Conservation (phyloP, 2,888 invertebrate genomes). For the Caenorhabditis macrosperma region DNA sequence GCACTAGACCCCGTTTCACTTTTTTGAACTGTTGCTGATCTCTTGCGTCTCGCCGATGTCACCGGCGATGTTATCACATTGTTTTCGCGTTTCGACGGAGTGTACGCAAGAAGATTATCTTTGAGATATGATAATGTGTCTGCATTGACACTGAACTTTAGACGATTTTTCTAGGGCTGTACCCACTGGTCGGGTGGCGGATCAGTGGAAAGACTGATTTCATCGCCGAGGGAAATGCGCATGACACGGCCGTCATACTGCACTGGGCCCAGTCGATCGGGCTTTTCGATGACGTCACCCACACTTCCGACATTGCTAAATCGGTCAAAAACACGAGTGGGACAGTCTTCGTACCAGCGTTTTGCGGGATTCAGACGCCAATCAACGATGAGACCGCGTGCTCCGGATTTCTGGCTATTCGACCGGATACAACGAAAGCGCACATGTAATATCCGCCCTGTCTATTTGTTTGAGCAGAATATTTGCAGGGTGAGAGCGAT, state of each 20-base stretch:
- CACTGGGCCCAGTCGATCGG: conserved; percentile 85
- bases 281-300: conserved; percentile 64
- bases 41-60: background rate
- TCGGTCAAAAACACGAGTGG: conserved; percentile 62
- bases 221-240: conserved; percentile 90
- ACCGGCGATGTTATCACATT: conserved; percentile 18
- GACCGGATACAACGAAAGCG: conserved; percentile 86
- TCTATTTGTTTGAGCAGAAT: conserved; percentile 5
- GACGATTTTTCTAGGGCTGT: conserved; percentile 84
- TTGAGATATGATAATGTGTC: conserved; percentile 28
- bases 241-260: conserved; percentile 91
- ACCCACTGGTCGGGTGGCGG: conserved; percentile 93
- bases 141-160: conserved; percentile 40
- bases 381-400: conserved; percentile 90
- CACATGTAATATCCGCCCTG: too few relatives aligned
- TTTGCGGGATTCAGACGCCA: conserved; percentile 90
- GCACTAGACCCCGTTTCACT: background rate
- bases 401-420: conserved; percentile 88
- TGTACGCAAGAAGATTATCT: conserved; percentile 7
- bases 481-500: conserved; percentile 85
- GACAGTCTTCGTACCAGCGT: conserved; percentile 89
- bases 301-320: conserved; percentile 67
- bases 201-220: conserved; percentile 83
- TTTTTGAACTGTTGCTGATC: conserved; percentile 28
- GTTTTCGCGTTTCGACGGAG: background rate